These are phyloP conservation scores for Osmerus eperlanus DNA, from an alignment of 2,113 vertebrate genomes.

Conservation along the genomic window DNA sequence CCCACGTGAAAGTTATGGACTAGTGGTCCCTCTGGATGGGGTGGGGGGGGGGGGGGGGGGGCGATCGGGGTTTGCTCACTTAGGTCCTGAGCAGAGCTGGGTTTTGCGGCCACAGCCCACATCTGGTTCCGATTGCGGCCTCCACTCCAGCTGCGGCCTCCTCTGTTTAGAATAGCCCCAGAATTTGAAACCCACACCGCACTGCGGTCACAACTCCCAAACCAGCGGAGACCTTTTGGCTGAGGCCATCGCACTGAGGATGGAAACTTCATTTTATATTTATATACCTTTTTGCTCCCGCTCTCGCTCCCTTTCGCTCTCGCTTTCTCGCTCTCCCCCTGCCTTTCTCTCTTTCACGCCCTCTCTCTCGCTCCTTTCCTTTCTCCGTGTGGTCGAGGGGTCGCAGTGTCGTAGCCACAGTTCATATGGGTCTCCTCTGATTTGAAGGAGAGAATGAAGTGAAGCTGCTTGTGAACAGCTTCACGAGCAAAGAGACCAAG, in stretches of 20 bases:
- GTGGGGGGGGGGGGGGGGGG: background rate
- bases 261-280: conserved; percentile 66
- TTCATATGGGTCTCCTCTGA: background rate
- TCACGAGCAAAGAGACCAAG: no score
- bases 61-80: background rate
- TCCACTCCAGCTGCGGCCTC: conserved; percentile 72
- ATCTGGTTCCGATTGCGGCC: conserved; percentile 79
- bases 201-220: conserved; percentile 69
- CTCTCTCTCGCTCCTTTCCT: no score
- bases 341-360: no score
- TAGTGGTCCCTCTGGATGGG: background rate
- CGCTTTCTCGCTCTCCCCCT: no score
- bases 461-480: no score
- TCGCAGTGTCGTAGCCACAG: background rate
- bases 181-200: conserved; percentile 74
- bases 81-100: conserved; percentile 39
- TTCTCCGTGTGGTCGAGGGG: no score
- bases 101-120: conserved; percentile 66
- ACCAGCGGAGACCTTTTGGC: conserved; percentile 65
- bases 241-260: conserved; percentile 51
- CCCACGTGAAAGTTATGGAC: background rate
- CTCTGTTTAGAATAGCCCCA: conserved; percentile 76
- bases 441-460: background rate
- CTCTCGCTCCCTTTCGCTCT: no score
- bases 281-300: background rate